phyloP scores from a whole-genome alignment of 2,113 vertebrate genomes.

The Takifugu flavidus region DNA sequence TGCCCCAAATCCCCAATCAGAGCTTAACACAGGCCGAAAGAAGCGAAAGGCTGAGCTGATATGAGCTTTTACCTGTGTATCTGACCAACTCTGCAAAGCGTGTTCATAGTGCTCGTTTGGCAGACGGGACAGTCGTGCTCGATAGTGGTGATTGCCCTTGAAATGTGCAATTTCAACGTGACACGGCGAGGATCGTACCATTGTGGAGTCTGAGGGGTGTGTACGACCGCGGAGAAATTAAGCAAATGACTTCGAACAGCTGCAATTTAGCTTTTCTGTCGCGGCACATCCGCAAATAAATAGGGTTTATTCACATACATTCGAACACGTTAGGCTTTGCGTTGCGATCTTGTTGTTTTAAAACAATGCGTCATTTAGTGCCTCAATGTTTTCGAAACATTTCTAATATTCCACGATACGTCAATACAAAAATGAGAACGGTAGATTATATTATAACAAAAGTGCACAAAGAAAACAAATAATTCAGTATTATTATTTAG shows the following conservation, averaged over 20 bases:
- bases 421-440: no score
- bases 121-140: rapidly evolving
- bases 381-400: no score
- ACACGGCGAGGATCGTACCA: slow-evolving; percentile 58
- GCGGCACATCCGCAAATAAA: not conserved
- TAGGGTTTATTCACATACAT: not conserved
- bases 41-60: not conserved
- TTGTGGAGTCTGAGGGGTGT: slow-evolving; percentile 15
- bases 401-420: no score
- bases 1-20: not conserved
- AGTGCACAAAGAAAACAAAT: no score
- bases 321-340: not conserved
- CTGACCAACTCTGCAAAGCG: slow-evolving; percentile 69
- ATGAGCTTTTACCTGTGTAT: slow-evolving; percentile 68
- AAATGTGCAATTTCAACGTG: slow-evolving; percentile 62
- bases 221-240: rapidly evolving
- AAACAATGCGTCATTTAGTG: no score
- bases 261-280: not conserved
- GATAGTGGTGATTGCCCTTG: slow-evolving; percentile 68
- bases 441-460: no score
- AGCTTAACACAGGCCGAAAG: not conserved
- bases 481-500: no score
- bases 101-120: slow-evolving; percentile 27
- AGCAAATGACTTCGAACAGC: not conserved
- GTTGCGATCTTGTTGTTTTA: no score